phyloP scores from a whole-genome alignment of 2,113 vertebrate species.

The Vireo altiloquus region DNA sequence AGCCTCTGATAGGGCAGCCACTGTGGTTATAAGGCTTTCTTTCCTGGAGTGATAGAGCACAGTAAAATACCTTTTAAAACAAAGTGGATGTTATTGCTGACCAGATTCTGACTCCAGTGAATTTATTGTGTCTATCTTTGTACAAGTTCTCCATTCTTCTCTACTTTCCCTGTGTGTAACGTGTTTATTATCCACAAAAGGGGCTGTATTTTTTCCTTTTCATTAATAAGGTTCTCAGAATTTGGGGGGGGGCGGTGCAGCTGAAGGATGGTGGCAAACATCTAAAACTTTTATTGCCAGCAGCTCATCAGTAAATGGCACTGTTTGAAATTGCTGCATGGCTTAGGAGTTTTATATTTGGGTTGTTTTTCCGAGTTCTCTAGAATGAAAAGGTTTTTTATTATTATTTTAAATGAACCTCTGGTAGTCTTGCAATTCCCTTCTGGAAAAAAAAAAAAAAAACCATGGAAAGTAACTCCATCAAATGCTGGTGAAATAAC shows the following conservation, averaged over 20 bases:
- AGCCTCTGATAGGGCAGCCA: constrained; percentile 35
- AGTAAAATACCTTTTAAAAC: constrained; percentile 36
- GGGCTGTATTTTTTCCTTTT: not conserved
- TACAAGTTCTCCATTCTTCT: not conserved
- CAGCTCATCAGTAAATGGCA: not conserved
- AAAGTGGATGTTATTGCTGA: constrained; percentile 32
- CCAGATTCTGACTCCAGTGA: not conserved
- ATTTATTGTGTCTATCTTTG: constrained; percentile 19
- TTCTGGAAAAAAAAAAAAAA: not conserved
- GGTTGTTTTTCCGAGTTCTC: not conserved
- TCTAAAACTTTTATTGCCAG: not conserved
- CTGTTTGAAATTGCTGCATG: not conserved
- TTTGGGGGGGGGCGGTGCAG: not conserved
- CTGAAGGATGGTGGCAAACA: not conserved
- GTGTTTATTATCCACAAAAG: not conserved
- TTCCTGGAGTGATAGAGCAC: constrained; percentile 13
- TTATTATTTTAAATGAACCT: not conserved
- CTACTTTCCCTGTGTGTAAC: not conserved
- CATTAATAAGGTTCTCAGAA: not conserved
- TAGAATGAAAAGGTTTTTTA: not conserved
- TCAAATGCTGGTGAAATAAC: not conserved
- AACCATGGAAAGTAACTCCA: not conserved
- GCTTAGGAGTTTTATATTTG: not conserved
- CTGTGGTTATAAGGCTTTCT: constrained; percentile 43
- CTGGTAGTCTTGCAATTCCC: not conserved